Percentiles rank a stretch among this genome's conserved stretches.
Conservation (phyloP, 2,113 vertebrate genomes). For the Chaetops frenatus region DNA sequence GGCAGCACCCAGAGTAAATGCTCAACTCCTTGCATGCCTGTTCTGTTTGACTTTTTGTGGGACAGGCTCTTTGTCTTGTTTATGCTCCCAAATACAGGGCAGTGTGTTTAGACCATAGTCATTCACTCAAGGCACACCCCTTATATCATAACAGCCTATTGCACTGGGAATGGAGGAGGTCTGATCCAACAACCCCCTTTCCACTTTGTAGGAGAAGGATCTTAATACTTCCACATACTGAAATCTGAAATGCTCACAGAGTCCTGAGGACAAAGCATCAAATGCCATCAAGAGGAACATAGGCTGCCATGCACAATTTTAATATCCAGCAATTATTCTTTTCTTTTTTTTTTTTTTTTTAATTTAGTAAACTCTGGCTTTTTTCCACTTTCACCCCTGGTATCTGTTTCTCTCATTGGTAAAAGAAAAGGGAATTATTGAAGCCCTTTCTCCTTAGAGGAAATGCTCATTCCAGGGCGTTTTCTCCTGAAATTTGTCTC, state of each 20-base stretch:
- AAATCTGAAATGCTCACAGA: neutral
- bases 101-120: neutral
- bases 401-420: neutral
- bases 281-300: neutral
- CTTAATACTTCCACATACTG: neutral
- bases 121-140: neutral
- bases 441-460: neutral
- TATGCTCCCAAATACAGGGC: neutral
- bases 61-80: neutral
- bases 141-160: neutral
- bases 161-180: neutral
- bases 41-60: neutral
- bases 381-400: neutral
- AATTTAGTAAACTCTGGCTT: neutral
- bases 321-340: neutral
- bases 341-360: too few species aligned
- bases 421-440: neutral
- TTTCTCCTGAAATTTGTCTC: neutral
- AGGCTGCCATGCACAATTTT: neutral
- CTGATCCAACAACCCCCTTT: neutral
- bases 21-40: accelerated
- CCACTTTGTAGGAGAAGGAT: neutral
- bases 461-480: neutral
- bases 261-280: neutral
- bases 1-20: neutral